A percentile compares a stretch with the other conserved stretches of the same genome.
Evolutionary conservation across 2,888 invertebrate genomes (phyloP).

Genomic region (Sericinus montela): DNA sequence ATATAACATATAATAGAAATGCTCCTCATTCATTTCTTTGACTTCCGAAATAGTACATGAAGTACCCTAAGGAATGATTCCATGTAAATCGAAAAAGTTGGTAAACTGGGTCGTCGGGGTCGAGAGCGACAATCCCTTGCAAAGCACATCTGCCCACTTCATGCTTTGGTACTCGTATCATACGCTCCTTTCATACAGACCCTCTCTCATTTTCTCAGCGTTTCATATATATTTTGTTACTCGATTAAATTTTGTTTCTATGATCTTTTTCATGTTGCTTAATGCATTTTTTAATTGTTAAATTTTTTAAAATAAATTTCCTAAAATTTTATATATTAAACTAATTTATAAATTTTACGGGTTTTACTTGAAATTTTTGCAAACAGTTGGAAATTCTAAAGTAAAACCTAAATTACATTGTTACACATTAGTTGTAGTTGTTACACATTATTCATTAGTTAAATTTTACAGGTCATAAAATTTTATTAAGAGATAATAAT

Average conservation of each 20-base stretch:
- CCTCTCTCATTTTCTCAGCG: constrained; percentile 21
- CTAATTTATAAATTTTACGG: no score
- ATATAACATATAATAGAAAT: no score
- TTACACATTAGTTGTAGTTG: no score
- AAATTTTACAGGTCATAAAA: no score
- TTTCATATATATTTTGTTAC: constrained; percentile 7
- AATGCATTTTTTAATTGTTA: no score
- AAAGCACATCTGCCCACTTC: constrained; percentile 43
- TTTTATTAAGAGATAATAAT: no score
- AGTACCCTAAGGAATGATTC: constrained; percentile 28
- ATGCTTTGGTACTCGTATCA: constrained; percentile 32
- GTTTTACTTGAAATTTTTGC: no score
- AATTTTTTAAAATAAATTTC: no score
- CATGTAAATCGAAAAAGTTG: constrained; percentile 37
- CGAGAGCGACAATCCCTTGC: constrained; percentile 46
- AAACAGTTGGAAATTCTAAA: no score
- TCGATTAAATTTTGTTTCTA: neutral
- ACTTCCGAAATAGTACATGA: constrained; percentile 11
- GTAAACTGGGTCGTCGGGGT: constrained; percentile 47
- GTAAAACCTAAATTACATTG: no score
- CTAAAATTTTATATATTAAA: no score
- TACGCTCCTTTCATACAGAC: constrained; percentile 39
- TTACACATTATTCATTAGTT: no score
- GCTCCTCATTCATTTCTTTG: neutral
- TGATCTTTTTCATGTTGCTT: neutral